Base-by-base conservation (phyloP, 2,113 vertebrate species). In the Chaetodon auriga region DNA sequence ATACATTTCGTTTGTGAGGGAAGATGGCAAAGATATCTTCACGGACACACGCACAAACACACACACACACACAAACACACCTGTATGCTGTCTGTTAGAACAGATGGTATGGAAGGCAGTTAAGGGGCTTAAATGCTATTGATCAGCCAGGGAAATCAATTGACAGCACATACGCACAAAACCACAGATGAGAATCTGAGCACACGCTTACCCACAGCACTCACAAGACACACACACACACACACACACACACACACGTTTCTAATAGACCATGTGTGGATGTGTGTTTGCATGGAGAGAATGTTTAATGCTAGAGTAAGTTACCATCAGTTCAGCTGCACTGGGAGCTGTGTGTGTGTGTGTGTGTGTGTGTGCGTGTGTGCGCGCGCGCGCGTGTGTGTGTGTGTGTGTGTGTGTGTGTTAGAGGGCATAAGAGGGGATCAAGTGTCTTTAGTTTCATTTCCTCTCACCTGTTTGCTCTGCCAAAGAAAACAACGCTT, bases 81-180 rank as follows among this genome's bases (percentile, higher is more conserved):
- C 63, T 87, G 58, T 48, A 61, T 1, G 1, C 23, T 49, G 78
- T 53, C 80, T 90, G 75, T 89, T 90, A 86, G 85, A 85, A 85
- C 53, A 71, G 68, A 91, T 90, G 79, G 86, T 89, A 85, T 90
- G 86, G 86, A 75, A 62, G 79, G 86, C 79, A 81, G 88, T 92
- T 93, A 92, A 92, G 82, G 89, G 82, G 62, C 78, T 89, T 86
- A 91, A 91, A 93, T 92, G 84, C 77, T 87, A 92, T 90, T 92
- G 92, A 93, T 94, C 92, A 91, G 82, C 68, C 43, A 9, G 73
- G 71, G 54, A 76, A 92, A 93, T 91, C 89, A 92, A 91, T 85
- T 60, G 69, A 75, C 63, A 75, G 49, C 4, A 8, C 36, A 55
- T 51, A 76, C 71, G 49, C 58, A 75, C 81, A 70, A 76, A 83